Conservation (phyloP, 1,140 invertebrate genomes). For the Ceratina australensis region DNA sequence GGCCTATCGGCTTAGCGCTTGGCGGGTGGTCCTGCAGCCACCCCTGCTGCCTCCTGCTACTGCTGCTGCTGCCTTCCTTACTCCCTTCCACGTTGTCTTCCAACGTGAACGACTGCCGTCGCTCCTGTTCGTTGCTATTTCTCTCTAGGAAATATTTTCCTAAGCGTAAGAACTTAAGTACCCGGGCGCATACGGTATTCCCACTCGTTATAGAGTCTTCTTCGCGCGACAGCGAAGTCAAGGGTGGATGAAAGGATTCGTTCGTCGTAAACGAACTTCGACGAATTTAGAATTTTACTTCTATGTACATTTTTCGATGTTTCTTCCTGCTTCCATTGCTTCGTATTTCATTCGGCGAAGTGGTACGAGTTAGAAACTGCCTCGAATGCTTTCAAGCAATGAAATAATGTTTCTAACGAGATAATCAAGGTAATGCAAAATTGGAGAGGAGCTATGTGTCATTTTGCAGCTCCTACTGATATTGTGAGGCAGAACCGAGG, state of each 20-base stretch:
- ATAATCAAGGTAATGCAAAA: background rate
- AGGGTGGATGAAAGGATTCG: background rate
- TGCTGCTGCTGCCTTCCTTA: no score
- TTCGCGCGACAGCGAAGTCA: background rate
- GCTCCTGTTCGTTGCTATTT: slow-evolving; percentile 40
- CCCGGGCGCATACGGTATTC: slow-evolving; percentile 34
- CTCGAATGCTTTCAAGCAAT: slow-evolving; percentile 72
- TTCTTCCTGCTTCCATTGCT: no score
- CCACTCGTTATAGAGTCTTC: slow-evolving; percentile 43
- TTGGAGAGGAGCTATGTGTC: slow-evolving; percentile 1
- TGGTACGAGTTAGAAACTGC: slow-evolving; percentile 74
- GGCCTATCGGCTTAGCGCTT: slow-evolving; percentile 78
- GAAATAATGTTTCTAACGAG: slow-evolving; percentile 52
- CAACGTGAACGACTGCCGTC: slow-evolving; percentile 15
- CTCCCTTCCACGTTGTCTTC: slow-evolving; percentile 57
- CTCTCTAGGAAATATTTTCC: slow-evolving; percentile 71
- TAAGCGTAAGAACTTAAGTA: slow-evolving; percentile 75
- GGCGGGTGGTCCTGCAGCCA: slow-evolving; percentile 71
- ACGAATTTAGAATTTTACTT: no score
- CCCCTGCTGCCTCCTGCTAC: no score
- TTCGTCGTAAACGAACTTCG: background rate
- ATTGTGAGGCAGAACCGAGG: slow-evolving; percentile 29
- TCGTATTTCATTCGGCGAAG: background rate
- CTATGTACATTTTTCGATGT: no score
- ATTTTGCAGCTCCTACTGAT: slow-evolving; percentile 55